Evolutionary conservation across 2,797 vertebrate genomes (phyloP).

Genomic region (Phataginus tetradactyla): DNA sequence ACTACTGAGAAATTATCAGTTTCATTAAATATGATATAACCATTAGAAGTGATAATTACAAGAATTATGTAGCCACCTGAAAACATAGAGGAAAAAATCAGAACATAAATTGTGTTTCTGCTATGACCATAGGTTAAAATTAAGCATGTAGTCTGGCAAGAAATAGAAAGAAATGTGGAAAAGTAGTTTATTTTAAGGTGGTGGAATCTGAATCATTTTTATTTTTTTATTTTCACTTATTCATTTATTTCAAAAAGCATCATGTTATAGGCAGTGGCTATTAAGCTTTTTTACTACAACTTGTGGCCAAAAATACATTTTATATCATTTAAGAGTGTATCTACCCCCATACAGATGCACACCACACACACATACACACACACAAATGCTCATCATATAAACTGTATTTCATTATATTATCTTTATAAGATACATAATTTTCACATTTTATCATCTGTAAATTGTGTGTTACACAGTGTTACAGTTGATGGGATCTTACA

Average conservation of each 20-base stretch:
- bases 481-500: neutral
- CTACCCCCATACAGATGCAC: too few species aligned
- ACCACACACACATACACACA: neutral
- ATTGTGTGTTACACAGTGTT: neutral
- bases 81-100: neutral
- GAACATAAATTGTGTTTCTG: neutral
- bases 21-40: neutral
- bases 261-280: neutral
- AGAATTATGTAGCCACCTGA: neutral
- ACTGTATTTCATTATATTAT: neutral
- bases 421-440: neutral
- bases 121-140: slow-evolving; percentile 25
- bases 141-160: neutral
- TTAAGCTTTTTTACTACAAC: neutral
- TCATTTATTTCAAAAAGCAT: slow-evolving; percentile 23
- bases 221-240: slow-evolving; percentile 8
- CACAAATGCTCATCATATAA: neutral
- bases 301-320: neutral
- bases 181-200: neutral
- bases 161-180: slow-evolving; percentile 8
- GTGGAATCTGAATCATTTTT: neutral
- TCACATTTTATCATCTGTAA: neutral
- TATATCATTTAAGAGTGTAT: neutral
- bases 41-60: neutral
- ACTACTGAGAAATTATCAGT: neutral